These are phyloP conservation scores for Thryonomys swinderianus DNA, from an alignment of 2,113 vertebrate species.

Conservation along the genomic window DNA sequence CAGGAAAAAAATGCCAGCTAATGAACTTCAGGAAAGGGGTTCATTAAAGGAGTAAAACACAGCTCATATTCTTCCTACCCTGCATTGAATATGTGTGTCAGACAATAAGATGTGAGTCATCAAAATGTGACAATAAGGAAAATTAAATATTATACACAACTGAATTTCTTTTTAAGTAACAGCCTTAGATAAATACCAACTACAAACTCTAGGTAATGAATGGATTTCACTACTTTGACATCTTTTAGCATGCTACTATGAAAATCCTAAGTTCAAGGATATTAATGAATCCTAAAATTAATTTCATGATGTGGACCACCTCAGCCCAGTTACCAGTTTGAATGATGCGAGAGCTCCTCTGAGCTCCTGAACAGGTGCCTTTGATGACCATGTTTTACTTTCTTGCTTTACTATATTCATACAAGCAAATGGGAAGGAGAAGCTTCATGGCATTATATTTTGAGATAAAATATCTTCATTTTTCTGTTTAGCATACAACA, in stretches of 20 bases:
- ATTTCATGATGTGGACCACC: not conserved
- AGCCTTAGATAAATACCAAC: not conserved
- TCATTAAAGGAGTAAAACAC: constrained; percentile 69
- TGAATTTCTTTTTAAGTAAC: constrained; percentile 23
- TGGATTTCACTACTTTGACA: not conserved
- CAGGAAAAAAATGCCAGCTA: constrained; percentile 69
- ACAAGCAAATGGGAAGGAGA: not conserved
- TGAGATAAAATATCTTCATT: not conserved
- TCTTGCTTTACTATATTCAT: not conserved
- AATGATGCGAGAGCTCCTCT: not conserved
- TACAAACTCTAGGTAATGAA: not conserved
- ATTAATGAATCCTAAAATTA: not conserved
- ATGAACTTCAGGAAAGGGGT: constrained; percentile 67
- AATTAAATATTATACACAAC: not conserved
- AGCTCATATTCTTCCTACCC: not conserved
- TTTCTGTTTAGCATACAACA: not conserved
- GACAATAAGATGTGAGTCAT: constrained; percentile 45
- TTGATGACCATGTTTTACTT: not conserved
- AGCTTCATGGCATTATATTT: not conserved
- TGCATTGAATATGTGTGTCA: constrained; percentile 34
- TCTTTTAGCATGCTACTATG: not conserved
- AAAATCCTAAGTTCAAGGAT: not conserved
- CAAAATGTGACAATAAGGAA: constrained; percentile 64
- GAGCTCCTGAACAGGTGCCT: not conserved
- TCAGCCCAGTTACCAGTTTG: not conserved